A percentile compares a stretch with the other conserved stretches of the same genome.
These are phyloP conservation scores for Passer domesticus DNA, from an alignment of 2,113 vertebrate genomes.

Conservation along the genomic window DNA sequence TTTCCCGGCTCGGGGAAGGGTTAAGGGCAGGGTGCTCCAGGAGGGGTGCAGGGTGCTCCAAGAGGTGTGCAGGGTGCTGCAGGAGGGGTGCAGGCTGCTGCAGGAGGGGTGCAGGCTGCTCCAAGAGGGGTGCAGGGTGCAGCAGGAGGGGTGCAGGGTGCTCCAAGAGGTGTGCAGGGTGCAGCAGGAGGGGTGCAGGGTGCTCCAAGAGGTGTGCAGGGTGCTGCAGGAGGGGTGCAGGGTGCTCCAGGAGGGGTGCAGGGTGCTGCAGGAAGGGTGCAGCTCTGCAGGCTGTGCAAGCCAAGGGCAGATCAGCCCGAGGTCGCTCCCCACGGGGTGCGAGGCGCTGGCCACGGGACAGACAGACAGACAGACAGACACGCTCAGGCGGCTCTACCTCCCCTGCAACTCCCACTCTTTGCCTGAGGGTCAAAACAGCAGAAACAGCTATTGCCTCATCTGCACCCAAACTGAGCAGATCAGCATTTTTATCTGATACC, in stretches of 20 bases:
- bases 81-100: too few species aligned
- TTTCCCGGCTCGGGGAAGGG: background rate
- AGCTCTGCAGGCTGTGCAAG: rapidly evolving
- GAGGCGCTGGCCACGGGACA: rapidly evolving
- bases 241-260: too few species aligned
- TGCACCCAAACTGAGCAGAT: background rate
- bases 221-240: background rate
- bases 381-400: background rate
- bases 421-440: background rate
- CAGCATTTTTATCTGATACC: background rate
- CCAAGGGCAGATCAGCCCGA: background rate
- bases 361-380: background rate
- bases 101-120: too few species aligned
- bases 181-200: background rate
- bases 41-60: background rate
- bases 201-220: too few species aligned
- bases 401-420: background rate
- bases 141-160: too few species aligned
- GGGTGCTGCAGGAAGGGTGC: too few species aligned
- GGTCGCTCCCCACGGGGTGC: rapidly evolving
- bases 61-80: too few species aligned
- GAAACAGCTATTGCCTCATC: background rate
- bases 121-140: too few species aligned
- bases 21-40: background rate
- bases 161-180: too few species aligned